Percentiles rank a stretch among this genome's conserved stretches.
phyloP scores from a whole-genome alignment of 2,888 invertebrate species.

The Unio pictorum region DNA sequence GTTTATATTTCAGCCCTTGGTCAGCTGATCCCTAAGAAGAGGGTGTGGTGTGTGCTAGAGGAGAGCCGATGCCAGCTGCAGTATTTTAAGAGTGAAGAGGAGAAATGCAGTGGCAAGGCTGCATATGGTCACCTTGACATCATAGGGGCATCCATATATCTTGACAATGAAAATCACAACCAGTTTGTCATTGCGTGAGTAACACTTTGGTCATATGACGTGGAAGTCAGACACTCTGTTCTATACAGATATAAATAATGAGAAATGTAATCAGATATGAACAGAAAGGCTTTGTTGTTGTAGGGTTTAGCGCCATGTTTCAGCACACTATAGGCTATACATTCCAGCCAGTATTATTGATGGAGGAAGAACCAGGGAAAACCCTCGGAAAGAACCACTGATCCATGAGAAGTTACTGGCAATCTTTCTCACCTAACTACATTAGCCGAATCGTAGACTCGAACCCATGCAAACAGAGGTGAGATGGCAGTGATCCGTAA shows the following conservation, averaged over 20 bases:
- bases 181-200: slow-evolving; percentile 71
- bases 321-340: too few species aligned
- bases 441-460: too few species aligned
- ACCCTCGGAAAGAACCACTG: too few species aligned
- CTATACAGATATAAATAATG: neutral
- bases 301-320: too few species aligned
- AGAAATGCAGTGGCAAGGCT: slow-evolving; percentile 54
- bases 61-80: slow-evolving; percentile 66
- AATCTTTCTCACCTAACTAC: too few species aligned
- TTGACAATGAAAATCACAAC: slow-evolving; percentile 68
- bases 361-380: too few species aligned
- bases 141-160: slow-evolving; percentile 65
- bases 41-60: slow-evolving; percentile 70
- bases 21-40: slow-evolving; percentile 63
- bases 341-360: too few species aligned
- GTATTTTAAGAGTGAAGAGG: slow-evolving; percentile 66
- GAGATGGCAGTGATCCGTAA: too few species aligned
- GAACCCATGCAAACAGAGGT: too few species aligned
- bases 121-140: slow-evolving; percentile 66
- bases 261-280: too few species aligned
- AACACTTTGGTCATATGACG: neutral
- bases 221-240: neutral
- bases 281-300: too few species aligned
- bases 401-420: too few species aligned
- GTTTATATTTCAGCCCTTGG: slow-evolving; percentile 62